Conservation (phyloP, 1,140 invertebrate genomes). For the Orussus abietinus region DNA sequence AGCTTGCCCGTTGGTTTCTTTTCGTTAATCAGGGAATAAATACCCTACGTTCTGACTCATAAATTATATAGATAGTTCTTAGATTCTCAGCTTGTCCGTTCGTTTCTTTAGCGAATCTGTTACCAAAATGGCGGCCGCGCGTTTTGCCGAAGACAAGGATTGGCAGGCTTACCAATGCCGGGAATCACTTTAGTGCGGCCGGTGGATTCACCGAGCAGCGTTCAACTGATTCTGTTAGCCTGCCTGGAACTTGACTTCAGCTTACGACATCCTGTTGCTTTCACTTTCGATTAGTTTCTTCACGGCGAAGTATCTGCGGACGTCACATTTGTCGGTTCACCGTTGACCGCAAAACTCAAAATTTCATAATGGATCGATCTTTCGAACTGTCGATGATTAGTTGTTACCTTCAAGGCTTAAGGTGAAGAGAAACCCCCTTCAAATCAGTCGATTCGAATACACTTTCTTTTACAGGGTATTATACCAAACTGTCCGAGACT, state of each 20-base stretch:
- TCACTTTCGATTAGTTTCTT: slow-evolving; percentile 23
- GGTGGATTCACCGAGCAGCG: not conserved
- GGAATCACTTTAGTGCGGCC: slow-evolving; percentile 11
- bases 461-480: too few species aligned
- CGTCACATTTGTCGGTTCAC: not conserved
- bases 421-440: too few species aligned
- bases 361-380: not conserved
- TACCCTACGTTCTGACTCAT: too few species aligned
- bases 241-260: slow-evolving; percentile 4
- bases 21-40: too few species aligned
- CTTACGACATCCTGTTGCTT: slow-evolving; percentile 34
- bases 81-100: too few species aligned
- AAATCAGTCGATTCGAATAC: too few species aligned
- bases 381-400: slow-evolving; percentile 2
- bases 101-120: too few species aligned
- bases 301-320: not conserved
- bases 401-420: not conserved
- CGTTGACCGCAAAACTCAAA: not conserved
- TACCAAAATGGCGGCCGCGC: too few species aligned
- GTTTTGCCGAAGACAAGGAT: too few species aligned
- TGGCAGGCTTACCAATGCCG: slow-evolving; percentile 8
- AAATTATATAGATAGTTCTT: too few species aligned
- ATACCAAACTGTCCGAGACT: too few species aligned
- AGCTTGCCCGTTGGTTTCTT: too few species aligned
- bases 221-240: slow-evolving; percentile 15